Evolutionary conservation across 2,113 vertebrate genomes (phyloP).

Genomic region (Psephotus haematonotus): DNA sequence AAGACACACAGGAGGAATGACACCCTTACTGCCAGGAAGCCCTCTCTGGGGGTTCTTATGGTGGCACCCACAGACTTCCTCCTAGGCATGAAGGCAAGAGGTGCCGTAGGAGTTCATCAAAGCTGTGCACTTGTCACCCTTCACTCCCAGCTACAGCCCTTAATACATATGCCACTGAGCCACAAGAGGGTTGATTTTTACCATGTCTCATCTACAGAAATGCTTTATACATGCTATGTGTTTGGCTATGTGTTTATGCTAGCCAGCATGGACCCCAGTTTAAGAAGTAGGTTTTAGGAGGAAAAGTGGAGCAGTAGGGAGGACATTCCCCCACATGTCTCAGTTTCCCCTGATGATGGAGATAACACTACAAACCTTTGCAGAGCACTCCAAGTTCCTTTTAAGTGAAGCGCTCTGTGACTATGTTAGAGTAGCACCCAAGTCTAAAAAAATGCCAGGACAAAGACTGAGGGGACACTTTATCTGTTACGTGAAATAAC

Average conservation of each 20-base stretch:
- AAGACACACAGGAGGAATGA: neutral
- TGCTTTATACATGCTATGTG: neutral
- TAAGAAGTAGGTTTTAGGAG: neutral
- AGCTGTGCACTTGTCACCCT: neutral
- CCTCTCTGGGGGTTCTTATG: neutral
- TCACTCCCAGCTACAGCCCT: neutral
- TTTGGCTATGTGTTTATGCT: neutral
- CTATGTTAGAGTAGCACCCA: neutral
- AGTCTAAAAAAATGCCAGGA: neutral
- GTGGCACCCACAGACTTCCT: neutral
- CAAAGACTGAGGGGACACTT: neutral
- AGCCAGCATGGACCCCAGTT: neutral
- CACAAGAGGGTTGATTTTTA: neutral
- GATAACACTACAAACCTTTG: neutral
- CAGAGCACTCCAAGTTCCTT: neutral
- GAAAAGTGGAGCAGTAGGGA: neutral
- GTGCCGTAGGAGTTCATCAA: fast-evolving
- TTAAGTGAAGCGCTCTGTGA: neutral
- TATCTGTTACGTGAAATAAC: neutral
- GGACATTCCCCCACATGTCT: neutral
- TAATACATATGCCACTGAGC: neutral
- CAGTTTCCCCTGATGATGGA: neutral
- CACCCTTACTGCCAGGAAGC: neutral
- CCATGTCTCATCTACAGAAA: neutral
- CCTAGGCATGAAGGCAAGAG: neutral